phyloP scores from a whole-genome alignment of 2,113 vertebrate genomes.

The Percina caprodes region DNA sequence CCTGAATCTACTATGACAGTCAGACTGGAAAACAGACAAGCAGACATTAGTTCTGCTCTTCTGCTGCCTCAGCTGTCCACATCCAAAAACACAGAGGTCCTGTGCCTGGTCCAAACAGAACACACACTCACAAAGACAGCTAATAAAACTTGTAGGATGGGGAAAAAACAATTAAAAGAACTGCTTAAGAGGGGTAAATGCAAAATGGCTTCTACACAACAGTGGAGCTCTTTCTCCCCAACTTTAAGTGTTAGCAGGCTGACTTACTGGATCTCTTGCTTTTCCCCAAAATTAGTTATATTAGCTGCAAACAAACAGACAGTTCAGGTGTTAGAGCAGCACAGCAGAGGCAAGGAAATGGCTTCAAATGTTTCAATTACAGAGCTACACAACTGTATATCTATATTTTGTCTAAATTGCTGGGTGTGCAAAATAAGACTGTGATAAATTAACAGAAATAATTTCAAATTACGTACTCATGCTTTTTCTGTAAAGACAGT shows the following conservation, averaged over 20 bases:
- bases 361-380: not conserved
- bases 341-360: not conserved
- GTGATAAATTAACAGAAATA: not conserved
- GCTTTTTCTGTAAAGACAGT: not conserved
- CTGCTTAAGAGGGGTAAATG: slow-evolving; percentile 6
- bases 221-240: not conserved
- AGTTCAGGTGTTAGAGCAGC: not conserved
- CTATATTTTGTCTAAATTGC: not conserved
- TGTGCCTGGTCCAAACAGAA: not conserved
- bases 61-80: slow-evolving; percentile 48
- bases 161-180: not conserved
- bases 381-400: not conserved
- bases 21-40: slow-evolving; percentile 20
- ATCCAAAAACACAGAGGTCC: slow-evolving; percentile 23
- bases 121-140: not conserved
- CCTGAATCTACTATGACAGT: slow-evolving; percentile 43
- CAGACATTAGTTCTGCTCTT: slow-evolving; percentile 13
- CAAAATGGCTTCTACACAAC: not conserved
- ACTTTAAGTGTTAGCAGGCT: not conserved
- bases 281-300: not conserved
- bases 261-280: not conserved
- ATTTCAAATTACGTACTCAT: not conserved
- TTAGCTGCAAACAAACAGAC: not conserved
- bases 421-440: not conserved
- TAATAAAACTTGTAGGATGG: not conserved